Percentiles rank a stretch among this genome's conserved stretches.
Evolutionary conservation across 1,140 invertebrate genomes (phyloP).

Genomic region (Hyles vespertilio): DNA sequence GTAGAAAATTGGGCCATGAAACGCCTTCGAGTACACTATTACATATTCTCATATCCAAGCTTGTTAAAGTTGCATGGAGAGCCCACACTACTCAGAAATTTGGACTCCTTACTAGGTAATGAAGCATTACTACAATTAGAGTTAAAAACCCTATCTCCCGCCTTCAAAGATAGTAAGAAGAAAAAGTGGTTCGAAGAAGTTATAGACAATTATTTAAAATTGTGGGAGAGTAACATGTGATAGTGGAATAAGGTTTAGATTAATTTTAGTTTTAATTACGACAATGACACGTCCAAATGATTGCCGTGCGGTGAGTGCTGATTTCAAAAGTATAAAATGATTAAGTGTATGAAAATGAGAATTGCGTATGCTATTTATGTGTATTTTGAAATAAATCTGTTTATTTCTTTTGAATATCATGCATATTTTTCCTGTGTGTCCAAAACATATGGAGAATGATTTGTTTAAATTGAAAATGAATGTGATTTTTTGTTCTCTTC

Average conservation of each 20-base stretch:
- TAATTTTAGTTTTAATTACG: conserved; percentile 11
- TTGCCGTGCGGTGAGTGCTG: too few relatives aligned
- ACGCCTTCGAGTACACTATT: conserved; percentile 85
- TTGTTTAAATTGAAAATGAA: too few relatives aligned
- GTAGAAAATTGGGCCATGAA: conserved; percentile 85
- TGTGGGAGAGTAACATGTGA: conserved; percentile 92
- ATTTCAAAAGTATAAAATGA: too few relatives aligned
- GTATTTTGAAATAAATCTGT: too few relatives aligned
- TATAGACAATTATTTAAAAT: conserved; percentile 90
- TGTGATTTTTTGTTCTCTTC: too few relatives aligned
- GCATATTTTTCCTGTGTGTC: too few relatives aligned
- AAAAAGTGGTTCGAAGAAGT: conserved; percentile 90
- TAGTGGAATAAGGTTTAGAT: conserved; percentile 16
- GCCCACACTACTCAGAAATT: conserved; percentile 79
- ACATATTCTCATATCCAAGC: conserved; percentile 87
- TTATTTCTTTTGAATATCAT: too few relatives aligned
- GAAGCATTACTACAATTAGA: conserved; percentile 89
- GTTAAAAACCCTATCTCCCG: conserved; percentile 84
- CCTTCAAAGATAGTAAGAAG: conserved; percentile 83
- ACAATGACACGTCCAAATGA: neutral
- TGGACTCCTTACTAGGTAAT: conserved; percentile 85
- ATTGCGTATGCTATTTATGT: too few relatives aligned
- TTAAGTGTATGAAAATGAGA: too few relatives aligned
- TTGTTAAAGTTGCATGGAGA: conserved; percentile 88
- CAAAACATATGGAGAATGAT: too few relatives aligned